Percentiles rank a stretch among this genome's conserved stretches.
Conservation (phyloP, 2,797 vertebrate species). For the Sternotherus odoratus region DNA sequence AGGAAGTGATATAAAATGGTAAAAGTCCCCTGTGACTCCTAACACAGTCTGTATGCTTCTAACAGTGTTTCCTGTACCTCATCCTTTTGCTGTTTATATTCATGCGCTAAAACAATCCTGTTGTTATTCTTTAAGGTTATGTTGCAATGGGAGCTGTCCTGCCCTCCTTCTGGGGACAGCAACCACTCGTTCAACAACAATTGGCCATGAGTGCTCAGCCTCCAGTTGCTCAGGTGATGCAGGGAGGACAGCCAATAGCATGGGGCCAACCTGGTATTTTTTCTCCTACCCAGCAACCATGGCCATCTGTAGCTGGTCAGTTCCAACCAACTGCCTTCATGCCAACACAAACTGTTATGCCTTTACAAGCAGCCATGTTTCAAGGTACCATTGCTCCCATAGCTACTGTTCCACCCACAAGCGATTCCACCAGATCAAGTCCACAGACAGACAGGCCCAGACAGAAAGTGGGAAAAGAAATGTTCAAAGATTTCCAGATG, state of each 20-base stretch:
- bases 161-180: conserved; percentile 97
- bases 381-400: conserved; percentile 92
- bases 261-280: conserved; percentile 97
- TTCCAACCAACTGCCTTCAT: conserved; percentile 97
- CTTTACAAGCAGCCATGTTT: conserved; percentile 97
- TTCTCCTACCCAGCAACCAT: conserved; percentile 95
- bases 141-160: conserved; percentile 99
- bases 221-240: conserved; percentile 95
- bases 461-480: conserved; percentile 93
- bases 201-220: conserved; percentile 95
- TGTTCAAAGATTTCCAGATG: conserved; percentile 97
- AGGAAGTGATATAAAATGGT: neutral
- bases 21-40: neutral
- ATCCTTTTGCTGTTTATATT: accelerated
- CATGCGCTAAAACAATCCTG: neutral
- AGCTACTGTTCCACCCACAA: conserved; percentile 86
- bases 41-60: neutral
- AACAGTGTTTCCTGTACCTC: neutral
- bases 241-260: conserved; percentile 94
- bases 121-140: conserved; percentile 87
- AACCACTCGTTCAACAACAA: conserved; percentile 93
- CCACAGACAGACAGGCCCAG: conserved; percentile 90
- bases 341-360: conserved; percentile 96
- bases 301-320: conserved; percentile 97
- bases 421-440: conserved; percentile 91